A percentile compares a stretch with the other conserved stretches of the same genome.
phyloP scores from a whole-genome alignment of 2,888 invertebrate genomes.

The Lycia hirtaria region DNA sequence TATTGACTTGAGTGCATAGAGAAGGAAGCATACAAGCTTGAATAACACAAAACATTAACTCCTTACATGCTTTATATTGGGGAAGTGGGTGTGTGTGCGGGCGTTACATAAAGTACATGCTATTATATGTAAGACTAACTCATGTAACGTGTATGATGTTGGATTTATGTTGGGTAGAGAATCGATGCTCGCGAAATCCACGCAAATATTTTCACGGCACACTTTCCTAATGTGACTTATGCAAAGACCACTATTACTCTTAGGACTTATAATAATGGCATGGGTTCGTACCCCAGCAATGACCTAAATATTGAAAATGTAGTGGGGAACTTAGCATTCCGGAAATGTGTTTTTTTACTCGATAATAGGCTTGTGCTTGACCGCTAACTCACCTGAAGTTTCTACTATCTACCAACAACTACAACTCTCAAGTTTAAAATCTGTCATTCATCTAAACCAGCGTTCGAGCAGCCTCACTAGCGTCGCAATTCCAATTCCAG shows the following conservation, averaged over 20 bases:
- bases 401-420: no score
- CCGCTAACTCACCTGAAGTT: no score
- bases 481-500: no score
- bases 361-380: no score
- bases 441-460: no score
- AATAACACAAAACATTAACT: neutral
- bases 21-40: conserved; percentile 1
- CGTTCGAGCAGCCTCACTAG: no score
- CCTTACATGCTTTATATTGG: conserved; percentile 3
- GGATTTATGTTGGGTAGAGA: conserved; percentile 13
- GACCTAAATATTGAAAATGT: no score
- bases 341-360: no score
- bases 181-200: conserved; percentile 6
- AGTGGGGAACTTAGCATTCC: no score
- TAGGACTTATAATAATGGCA: neutral
- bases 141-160: conserved; percentile 8
- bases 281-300: no score
- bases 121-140: conserved; percentile 16
- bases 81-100: conserved; percentile 20
- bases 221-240: neutral
- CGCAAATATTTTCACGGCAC: conserved; percentile 24
- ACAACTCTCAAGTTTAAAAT: no score
- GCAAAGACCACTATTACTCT: neutral
- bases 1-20: neutral
- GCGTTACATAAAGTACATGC: conserved; percentile 21